Percentiles rank a stretch among this genome's conserved stretches.
These are phyloP conservation scores for Montipora capricornis DNA, from an alignment of 64 coral and sea anemone species.

Conservation along the genomic window DNA sequence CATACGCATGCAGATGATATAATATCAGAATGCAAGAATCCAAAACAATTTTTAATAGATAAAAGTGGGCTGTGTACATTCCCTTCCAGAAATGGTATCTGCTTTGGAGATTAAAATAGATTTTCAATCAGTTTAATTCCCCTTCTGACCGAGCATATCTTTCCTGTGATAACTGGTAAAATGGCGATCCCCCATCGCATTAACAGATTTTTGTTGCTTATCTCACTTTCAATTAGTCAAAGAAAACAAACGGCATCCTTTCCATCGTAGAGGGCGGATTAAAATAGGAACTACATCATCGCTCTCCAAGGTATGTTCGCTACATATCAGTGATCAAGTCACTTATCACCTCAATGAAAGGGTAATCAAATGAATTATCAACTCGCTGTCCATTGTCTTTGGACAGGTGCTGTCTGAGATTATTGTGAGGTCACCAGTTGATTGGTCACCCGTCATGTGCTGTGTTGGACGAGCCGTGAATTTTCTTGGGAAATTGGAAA, in stretches of 20 bases:
- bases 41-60: too few relatives aligned
- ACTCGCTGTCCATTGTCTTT: neutral
- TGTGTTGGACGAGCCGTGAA: neutral
- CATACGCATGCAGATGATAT: too few relatives aligned
- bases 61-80: too few relatives aligned
- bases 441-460: conserved; percentile 1
- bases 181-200: neutral
- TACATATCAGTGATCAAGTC: neutral
- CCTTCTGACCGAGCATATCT: too few relatives aligned
- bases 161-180: too few relatives aligned
- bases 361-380: conserved; percentile 45
- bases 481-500: conserved; percentile 9
- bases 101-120: neutral
- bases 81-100: neutral
- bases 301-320: neutral
- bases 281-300: neutral
- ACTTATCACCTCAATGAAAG: neutral
- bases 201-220: neutral
- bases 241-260: neutral
- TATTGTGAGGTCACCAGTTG: neutral
- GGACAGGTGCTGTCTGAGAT: conserved; percentile 42
- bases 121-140: neutral
- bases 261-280: too few relatives aligned
- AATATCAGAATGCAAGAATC: too few relatives aligned
- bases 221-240: neutral